phyloP scores from a whole-genome alignment of 1,140 invertebrate species.

The Calephelis nemesis region DNA sequence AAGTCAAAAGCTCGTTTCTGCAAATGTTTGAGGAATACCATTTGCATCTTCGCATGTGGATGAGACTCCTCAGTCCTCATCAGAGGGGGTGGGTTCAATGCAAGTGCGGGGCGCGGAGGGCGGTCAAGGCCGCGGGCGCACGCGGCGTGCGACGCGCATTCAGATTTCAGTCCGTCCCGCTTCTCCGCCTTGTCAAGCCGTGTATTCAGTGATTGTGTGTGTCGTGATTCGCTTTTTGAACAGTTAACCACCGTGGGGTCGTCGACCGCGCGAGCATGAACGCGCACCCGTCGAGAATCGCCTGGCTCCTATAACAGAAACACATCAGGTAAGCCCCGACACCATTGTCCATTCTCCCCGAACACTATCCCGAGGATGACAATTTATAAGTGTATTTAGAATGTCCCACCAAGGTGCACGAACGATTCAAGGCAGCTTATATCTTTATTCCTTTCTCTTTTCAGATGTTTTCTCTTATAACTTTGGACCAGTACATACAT shows the following conservation, averaged over 20 bases:
- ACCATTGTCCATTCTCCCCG: not conserved
- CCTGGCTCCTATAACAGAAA: slow-evolving; percentile 45
- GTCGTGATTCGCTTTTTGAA: slow-evolving; percentile 40
- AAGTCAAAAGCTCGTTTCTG: not conserved
- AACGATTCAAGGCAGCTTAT: slow-evolving; percentile 7
- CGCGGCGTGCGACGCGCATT: slow-evolving; percentile 40
- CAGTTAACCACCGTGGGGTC: slow-evolving; percentile 57
- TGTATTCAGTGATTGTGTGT: slow-evolving; percentile 44
- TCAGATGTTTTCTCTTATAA: slow-evolving; percentile 12
- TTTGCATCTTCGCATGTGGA: slow-evolving; percentile 27
- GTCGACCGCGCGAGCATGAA: slow-evolving; percentile 67
- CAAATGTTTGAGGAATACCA: not conserved
- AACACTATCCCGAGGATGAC: not conserved
- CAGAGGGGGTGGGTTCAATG: slow-evolving; percentile 20
- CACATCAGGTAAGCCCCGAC: slow-evolving; percentile 48
- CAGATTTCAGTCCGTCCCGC: slow-evolving; percentile 43
- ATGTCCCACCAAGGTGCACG: slow-evolving; percentile 5
- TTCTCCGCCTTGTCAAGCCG: slow-evolving; percentile 29
- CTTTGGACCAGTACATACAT: not conserved
- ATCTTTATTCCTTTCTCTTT: slow-evolving; percentile 18
- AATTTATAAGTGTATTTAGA: slow-evolving; percentile 6
- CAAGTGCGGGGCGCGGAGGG: slow-evolving; percentile 32
- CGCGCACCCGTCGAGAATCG: slow-evolving; percentile 40
- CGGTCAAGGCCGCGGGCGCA: slow-evolving; percentile 66
- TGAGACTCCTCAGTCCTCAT: slow-evolving; percentile 31